phyloP scores from a whole-genome alignment of 1,140 invertebrate species.

The Pomphorhynchus laevis region DNA sequence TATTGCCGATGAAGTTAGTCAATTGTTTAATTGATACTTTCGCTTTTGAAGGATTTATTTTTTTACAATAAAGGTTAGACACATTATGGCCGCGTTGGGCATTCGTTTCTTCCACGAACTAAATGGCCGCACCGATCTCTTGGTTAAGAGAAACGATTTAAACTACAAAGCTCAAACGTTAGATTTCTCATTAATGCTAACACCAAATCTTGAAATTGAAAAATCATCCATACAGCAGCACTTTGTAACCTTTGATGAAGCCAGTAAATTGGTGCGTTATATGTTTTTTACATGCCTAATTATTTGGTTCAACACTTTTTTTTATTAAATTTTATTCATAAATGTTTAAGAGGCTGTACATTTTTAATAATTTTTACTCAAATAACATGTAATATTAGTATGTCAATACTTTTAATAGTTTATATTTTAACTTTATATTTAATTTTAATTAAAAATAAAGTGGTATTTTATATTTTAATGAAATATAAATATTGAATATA shows the following conservation, averaged over 20 bases:
- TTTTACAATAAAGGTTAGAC: constrained; percentile 28
- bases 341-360: too few relatives aligned
- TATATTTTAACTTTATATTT: too few relatives aligned
- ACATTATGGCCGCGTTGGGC: constrained; percentile 53
- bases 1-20: constrained; percentile 56
- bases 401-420: too few relatives aligned
- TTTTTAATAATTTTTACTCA: too few relatives aligned
- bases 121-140: constrained; percentile 57
- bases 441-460: too few relatives aligned
- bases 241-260: not conserved
- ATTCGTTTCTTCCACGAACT: constrained; percentile 55
- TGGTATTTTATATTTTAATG: too few relatives aligned
- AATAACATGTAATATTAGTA: too few relatives aligned
- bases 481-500: too few relatives aligned
- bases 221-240: constrained; percentile 28
- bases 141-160: constrained; percentile 23
- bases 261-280: too few relatives aligned
- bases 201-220: constrained; percentile 54
- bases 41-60: constrained; percentile 2
- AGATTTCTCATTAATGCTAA: constrained; percentile 57
- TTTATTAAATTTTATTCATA: too few relatives aligned
- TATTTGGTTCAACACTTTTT: not conserved
- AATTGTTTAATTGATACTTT: constrained; percentile 8
- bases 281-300: not conserved
- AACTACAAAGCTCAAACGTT: constrained; percentile 42